Conservation (phyloP, 2,888 invertebrate species). For the Phortica okadai region DNA sequence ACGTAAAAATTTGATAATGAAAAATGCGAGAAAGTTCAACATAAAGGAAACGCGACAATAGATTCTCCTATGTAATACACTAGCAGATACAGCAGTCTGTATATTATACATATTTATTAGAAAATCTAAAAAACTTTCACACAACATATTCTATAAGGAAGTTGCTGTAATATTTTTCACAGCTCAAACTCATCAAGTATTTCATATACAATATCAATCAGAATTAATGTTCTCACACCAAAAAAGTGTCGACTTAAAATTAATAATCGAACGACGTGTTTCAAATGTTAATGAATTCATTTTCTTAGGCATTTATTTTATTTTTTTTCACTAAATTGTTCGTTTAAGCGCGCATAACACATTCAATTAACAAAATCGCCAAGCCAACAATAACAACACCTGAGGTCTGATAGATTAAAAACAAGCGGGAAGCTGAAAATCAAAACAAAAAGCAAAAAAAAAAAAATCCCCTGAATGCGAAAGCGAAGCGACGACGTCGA, state of each 20-base stretch:
- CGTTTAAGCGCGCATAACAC: conserved; percentile 7
- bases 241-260: conserved; percentile 47
- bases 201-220: not conserved
- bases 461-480: not conserved
- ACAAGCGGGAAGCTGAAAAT: not conserved
- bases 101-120: too few relatives aligned
- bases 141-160: not conserved
- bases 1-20: too few relatives aligned
- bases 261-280: conserved; percentile 19
- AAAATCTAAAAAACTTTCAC: too few relatives aligned
- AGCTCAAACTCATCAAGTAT: not conserved
- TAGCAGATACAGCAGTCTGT: too few relatives aligned
- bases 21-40: too few relatives aligned
- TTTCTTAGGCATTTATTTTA: conserved; percentile 9
- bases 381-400: not conserved
- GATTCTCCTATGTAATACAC: too few relatives aligned
- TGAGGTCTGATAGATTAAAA: conserved; percentile 11
- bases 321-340: not conserved
- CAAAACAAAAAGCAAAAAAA: conserved; percentile 2
- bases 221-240: conserved; percentile 54
- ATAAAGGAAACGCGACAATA: too few relatives aligned
- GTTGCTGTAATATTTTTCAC: not conserved
- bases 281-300: conserved; percentile 28
- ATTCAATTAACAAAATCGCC: conserved; percentile 25
- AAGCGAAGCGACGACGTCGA: not conserved